Conservation (phyloP, 2,888 invertebrate genomes). For the Spatulosminthurus flaviceps region DNA sequence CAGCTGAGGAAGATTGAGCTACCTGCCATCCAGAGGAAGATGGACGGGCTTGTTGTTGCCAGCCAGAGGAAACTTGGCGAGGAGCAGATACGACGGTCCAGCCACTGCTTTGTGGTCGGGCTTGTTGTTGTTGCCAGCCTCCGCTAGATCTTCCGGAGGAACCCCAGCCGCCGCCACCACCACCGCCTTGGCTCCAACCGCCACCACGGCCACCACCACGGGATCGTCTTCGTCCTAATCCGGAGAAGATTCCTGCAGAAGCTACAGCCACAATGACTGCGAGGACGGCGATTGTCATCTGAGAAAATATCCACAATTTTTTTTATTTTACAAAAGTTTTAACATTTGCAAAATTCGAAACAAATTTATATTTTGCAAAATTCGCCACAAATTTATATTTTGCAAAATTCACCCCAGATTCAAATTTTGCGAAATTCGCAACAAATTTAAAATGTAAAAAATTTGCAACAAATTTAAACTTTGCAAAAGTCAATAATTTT, state of each 20-base stretch:
- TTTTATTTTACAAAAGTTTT: too few relatives aligned
- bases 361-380: too few relatives aligned
- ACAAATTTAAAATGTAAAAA: too few relatives aligned
- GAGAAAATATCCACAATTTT: background rate
- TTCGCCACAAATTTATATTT: too few relatives aligned
- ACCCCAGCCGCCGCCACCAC: constrained; percentile 6
- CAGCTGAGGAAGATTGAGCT: background rate
- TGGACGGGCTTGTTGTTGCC: background rate
- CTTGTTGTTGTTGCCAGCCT: too few relatives aligned
- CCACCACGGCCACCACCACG: background rate
- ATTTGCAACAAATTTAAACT: too few relatives aligned
- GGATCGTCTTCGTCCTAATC: background rate
- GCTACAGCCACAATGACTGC: constrained; percentile 9
- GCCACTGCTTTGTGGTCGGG: background rate
- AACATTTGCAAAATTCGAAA: too few relatives aligned
- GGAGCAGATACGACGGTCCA: background rate
- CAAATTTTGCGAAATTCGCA: too few relatives aligned
- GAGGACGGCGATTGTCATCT: background rate
- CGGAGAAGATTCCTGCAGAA: background rate
- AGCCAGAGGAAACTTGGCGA: background rate
- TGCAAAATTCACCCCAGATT: too few relatives aligned
- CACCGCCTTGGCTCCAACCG: background rate
- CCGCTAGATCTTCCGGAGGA: background rate
- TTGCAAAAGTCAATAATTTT: too few relatives aligned
- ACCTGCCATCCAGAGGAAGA: background rate